These are phyloP conservation scores for human DNA, from an alignment of 2,113 vertebrate species.

Conservation along the genomic window GRCh38 chr5:143953001-143953500, in stretches of 20 bases:
- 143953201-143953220: not conserved
- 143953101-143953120: not conserved
- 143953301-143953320: not conserved
- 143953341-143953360: not conserved
- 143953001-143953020: not conserved
- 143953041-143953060: not conserved
- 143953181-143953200: not conserved
- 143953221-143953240: not conserved
- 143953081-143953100: not conserved
- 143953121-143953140: not conserved
- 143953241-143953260: not conserved
- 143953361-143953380: not conserved
- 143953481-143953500: not conserved
- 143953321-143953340: fast-evolving
- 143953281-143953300: not conserved
- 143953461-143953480: not conserved
- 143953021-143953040: not conserved
- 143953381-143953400: not conserved
- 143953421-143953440: not conserved
- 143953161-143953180: not conserved
- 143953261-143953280: not conserved
- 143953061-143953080: not conserved
- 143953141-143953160: not conserved
- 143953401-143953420: not conserved
- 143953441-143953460: not conserved